A percentile compares a stretch with the other conserved stretches of the same genome.
Evolutionary conservation across 2,113 vertebrate genomes (phyloP).

Genomic region (Elgaria multicarinata): DNA sequence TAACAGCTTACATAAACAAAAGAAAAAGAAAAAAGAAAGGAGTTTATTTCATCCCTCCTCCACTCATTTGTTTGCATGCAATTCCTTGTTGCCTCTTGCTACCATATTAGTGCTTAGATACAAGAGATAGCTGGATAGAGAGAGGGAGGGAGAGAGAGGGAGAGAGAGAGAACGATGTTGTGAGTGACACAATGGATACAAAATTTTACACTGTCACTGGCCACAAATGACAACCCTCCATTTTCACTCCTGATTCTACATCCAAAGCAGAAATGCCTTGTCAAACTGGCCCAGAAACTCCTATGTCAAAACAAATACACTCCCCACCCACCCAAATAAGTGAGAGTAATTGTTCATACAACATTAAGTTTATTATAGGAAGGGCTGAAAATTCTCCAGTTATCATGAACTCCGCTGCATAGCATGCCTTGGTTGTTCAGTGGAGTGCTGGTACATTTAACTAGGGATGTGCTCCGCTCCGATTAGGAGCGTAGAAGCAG

Average conservation of each 20-base stretch:
- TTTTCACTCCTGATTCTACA: neutral
- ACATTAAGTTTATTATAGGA: conserved; percentile 30
- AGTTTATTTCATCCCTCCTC: too few species aligned
- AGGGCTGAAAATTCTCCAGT: neutral
- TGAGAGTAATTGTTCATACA: conserved; percentile 13
- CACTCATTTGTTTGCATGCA: too few species aligned
- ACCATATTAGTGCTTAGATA: too few species aligned
- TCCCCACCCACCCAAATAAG: conserved; percentile 13
- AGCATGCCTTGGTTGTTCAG: conserved; percentile 4
- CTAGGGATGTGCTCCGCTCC: too few species aligned
- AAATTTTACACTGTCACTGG: neutral
- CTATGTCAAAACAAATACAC: conserved; percentile 15
- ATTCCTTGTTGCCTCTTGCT: too few species aligned
- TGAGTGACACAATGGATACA: neutral
- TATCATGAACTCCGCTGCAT: conserved; percentile 5
- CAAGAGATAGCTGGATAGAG: neutral
- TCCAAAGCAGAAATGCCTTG: neutral
- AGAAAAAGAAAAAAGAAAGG: too few species aligned
- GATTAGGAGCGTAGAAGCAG: too few species aligned
- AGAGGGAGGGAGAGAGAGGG: too few species aligned
- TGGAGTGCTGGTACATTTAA: neutral
- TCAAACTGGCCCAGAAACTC: neutral
- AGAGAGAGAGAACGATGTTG: too few species aligned
- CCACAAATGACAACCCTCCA: neutral
- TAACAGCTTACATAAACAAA: too few species aligned